Conservation (phyloP, 2,797 vertebrate species). For the Acanthurus lineatus region DNA sequence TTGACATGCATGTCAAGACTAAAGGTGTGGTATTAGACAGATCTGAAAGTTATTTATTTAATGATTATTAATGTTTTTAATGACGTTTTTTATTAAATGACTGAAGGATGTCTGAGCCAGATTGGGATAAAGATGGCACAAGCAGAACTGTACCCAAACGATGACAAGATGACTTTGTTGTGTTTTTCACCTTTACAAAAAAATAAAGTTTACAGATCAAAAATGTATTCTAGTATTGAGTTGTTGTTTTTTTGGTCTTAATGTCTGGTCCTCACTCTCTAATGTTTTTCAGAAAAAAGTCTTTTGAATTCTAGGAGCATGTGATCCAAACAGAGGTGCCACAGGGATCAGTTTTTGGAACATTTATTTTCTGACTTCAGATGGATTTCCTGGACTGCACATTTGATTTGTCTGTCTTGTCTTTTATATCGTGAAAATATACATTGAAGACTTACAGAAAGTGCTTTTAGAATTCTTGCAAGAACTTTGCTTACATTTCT, state of each 20-base stretch:
- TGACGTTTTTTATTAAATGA: too few relatives aligned
- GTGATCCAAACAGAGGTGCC: slow-evolving; percentile 3
- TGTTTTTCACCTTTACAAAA: background rate
- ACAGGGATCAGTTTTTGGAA: slow-evolving; percentile 7
- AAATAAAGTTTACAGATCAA: background rate
- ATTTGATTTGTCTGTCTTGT: background rate
- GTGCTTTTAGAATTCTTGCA: background rate
- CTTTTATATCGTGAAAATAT: background rate
- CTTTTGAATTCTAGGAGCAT: background rate
- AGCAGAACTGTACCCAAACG: background rate
- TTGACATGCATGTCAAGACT: too few relatives aligned
- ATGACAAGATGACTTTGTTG: background rate
- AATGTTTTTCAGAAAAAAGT: too few relatives aligned
- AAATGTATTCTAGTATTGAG: background rate
- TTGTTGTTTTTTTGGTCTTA: background rate
- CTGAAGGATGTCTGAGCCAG: background rate
- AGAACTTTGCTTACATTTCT: background rate
- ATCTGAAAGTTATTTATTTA: too few relatives aligned
- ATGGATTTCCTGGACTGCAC: background rate
- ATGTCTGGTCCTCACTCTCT: background rate
- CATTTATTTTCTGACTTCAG: background rate
- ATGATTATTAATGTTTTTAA: too few relatives aligned
- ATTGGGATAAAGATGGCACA: background rate
- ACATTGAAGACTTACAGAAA: background rate
- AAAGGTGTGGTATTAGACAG: too few relatives aligned